phyloP scores from a whole-genome alignment of 2,113 vertebrate genomes.

The Saguinus midas region DNA sequence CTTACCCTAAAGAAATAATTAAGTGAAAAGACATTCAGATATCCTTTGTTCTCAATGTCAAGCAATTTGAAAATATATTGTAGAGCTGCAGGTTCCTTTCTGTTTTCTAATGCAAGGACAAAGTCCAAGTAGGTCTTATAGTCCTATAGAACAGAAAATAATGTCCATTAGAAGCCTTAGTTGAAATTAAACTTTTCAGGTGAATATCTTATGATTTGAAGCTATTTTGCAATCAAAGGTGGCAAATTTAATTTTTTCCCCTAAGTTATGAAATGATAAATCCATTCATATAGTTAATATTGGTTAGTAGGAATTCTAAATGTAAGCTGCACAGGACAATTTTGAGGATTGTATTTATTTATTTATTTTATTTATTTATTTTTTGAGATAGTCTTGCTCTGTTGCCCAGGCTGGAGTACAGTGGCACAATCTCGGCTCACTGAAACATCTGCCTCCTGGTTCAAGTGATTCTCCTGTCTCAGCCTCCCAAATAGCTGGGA shows the following conservation, averaged over 20 bases:
- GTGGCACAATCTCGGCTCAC: too few species aligned
- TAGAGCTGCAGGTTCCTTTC: slow-evolving; percentile 97
- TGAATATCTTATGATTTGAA: background rate
- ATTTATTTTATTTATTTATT: background rate
- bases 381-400: too few species aligned
- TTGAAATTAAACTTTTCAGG: slow-evolving; percentile 75
- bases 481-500: too few species aligned
- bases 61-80: slow-evolving; percentile 99
- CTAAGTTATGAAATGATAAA: slow-evolving; percentile 17
- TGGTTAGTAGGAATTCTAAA: slow-evolving; percentile 39
- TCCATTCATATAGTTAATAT: slow-evolving; percentile 1
- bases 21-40: slow-evolving; percentile 97
- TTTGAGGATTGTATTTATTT: background rate
- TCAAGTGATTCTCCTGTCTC: too few species aligned
- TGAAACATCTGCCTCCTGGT: too few species aligned
- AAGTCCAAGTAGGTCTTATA: slow-evolving; percentile 99
- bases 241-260: background rate
- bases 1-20: slow-evolving; percentile 99
- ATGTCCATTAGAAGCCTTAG: slow-evolving; percentile 73
- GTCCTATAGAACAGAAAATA: slow-evolving; percentile 87
- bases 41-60: slow-evolving; percentile 97
- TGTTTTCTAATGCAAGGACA: slow-evolving; percentile 97
- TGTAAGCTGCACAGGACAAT: background rate
- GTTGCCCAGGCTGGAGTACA: too few species aligned
- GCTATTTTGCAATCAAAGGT: slow-evolving; percentile 27